These are phyloP conservation scores for Scrobipalpa atriplicella DNA, from an alignment of 2,888 invertebrate species.

Conservation along the genomic window DNA sequence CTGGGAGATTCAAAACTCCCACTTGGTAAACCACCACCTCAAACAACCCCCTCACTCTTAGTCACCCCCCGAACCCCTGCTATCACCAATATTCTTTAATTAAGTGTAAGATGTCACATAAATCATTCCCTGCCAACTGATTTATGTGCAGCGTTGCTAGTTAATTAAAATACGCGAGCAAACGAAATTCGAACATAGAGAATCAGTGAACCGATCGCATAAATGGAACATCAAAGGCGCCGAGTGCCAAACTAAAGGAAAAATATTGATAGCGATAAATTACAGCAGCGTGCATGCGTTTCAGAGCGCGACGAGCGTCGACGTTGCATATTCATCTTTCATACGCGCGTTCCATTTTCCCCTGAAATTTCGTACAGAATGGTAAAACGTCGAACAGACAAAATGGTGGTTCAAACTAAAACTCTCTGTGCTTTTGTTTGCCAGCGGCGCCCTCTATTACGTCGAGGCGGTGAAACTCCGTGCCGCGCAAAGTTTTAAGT, in stretches of 20 bases:
- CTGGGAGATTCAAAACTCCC: neutral
- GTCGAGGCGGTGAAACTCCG: constrained; percentile 59
- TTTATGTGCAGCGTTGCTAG: constrained; percentile 39
- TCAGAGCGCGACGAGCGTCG: constrained; percentile 47
- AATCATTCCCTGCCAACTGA: constrained; percentile 37
- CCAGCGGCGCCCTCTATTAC: constrained; percentile 71
- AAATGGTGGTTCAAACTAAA: constrained; percentile 63
- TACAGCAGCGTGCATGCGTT: constrained; percentile 49
- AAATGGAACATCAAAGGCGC: constrained; percentile 37
- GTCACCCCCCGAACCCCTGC: neutral
- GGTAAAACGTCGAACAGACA: constrained; percentile 67
- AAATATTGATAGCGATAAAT: constrained; percentile 55
- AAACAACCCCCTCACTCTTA: neutral
- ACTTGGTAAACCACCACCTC: neutral
- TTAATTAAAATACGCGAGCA: constrained; percentile 9
- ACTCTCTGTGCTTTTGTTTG: constrained; percentile 72
- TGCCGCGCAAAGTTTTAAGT: constrained; percentile 76
- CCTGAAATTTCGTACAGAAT: constrained; percentile 59
- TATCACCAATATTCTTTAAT: constrained; percentile 31
- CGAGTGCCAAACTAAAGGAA: constrained; percentile 38
- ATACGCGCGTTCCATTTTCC: constrained; percentile 63
- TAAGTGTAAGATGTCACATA: constrained; percentile 32
- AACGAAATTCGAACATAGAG: constrained; percentile 41
- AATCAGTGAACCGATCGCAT: constrained; percentile 34
- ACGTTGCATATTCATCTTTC: constrained; percentile 74